These are phyloP conservation scores for Eugnorisma glareosa DNA, from an alignment of 2,888 invertebrate genomes.

Conservation along the genomic window DNA sequence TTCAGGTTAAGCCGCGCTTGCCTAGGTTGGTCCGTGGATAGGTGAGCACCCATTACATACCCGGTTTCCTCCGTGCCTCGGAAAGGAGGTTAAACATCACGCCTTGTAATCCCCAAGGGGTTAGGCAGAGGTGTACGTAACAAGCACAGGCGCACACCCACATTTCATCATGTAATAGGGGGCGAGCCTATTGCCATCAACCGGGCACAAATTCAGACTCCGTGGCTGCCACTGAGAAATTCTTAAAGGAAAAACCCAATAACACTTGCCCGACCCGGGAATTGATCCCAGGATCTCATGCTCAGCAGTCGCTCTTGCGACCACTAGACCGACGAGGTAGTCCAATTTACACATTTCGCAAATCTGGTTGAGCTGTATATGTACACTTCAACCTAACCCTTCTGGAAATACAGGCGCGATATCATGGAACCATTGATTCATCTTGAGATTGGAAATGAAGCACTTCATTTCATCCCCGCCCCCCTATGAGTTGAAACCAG, in stretches of 20 bases:
- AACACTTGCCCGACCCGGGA: neutral
- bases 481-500: neutral
- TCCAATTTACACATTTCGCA: neutral
- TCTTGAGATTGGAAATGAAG: neutral
- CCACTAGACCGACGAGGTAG: neutral
- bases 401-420: neutral
- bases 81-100: too few species aligned
- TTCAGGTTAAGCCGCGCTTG: neutral
- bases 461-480: neutral
- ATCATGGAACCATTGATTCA: neutral
- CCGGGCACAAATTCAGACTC: too few species aligned
- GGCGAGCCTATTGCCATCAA: too few species aligned
- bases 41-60: neutral
- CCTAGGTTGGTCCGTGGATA: neutral
- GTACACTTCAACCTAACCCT: neutral
- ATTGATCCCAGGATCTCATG: neutral
- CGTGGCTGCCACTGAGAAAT: too few species aligned
- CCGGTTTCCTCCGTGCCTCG: neutral
- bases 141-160: too few species aligned
- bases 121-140: too few species aligned
- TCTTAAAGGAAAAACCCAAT: neutral
- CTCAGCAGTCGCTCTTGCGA: neutral
- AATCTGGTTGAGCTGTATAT: neutral
- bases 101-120: too few species aligned
- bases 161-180: too few species aligned